Evolutionary conservation across 23 tunicate species (phyloP).

Genomic region (Diplosoma virens): DNA sequence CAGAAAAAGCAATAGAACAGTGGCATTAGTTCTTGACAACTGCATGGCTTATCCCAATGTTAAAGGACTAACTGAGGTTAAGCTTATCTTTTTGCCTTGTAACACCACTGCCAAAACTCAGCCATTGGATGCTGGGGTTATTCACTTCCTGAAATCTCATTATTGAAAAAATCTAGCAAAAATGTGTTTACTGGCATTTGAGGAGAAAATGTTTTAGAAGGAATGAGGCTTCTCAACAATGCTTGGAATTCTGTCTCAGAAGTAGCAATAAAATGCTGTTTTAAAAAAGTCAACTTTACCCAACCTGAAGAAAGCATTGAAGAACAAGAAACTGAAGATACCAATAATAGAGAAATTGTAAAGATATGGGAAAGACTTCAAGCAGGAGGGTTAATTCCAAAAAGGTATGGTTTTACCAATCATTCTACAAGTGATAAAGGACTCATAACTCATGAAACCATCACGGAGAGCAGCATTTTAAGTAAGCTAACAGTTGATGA

Average conservation of each 20-base stretch:
- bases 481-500: slow-evolving; percentile 11
- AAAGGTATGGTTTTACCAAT: slow-evolving; percentile 11
- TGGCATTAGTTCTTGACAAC: background rate
- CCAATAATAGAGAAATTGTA: slow-evolving; percentile 5
- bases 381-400: slow-evolving; percentile 14
- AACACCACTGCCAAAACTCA: slow-evolving; percentile 20
- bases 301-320: slow-evolving; percentile 5
- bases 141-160: slow-evolving; percentile 4
- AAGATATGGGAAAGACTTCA: background rate
- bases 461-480: slow-evolving; percentile 21
- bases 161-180: slow-evolving; percentile 26
- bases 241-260: slow-evolving; percentile 6
- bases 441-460: slow-evolving; percentile 19
- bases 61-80: background rate
- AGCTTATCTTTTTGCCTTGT: slow-evolving; percentile 6
- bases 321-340: slow-evolving; percentile 14
- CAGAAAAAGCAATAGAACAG: background rate
- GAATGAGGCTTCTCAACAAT: slow-evolving; percentile 15
- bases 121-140: slow-evolving; percentile 5
- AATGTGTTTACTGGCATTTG: slow-evolving; percentile 22
- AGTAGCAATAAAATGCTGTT: slow-evolving; percentile 15
- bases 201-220: slow-evolving; percentile 8
- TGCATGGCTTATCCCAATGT: background rate
- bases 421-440: slow-evolving; percentile 7
- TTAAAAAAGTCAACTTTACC: slow-evolving; percentile 16